A percentile compares a stretch with the other conserved stretches of the same genome.
These are phyloP conservation scores for Euborellia annulipes DNA, from an alignment of 1,140 invertebrate species.

Conservation along the genomic window DNA sequence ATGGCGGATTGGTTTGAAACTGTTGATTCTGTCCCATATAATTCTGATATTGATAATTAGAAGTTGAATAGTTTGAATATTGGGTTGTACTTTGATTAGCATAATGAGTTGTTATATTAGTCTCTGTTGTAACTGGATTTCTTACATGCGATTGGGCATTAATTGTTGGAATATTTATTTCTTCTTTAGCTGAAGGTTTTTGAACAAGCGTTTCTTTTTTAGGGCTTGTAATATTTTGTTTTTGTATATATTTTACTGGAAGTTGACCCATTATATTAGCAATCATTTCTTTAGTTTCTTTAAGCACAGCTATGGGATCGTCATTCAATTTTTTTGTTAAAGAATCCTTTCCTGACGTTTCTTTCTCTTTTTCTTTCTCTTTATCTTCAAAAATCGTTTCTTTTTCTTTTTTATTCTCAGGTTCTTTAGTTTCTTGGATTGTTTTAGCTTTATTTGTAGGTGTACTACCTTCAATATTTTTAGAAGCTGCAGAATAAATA, in stretches of 20 bases:
- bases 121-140: no score
- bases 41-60: no score
- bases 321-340: conserved; percentile 20
- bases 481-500: conserved; percentile 42
- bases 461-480: conserved; percentile 32
- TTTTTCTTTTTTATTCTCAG: background rate
- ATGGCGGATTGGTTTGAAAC: no score
- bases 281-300: conserved; percentile 40
- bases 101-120: no score
- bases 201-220: no score
- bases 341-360: conserved; percentile 19
- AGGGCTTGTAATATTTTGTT: background rate
- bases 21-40: no score
- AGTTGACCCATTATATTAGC: conserved; percentile 44
- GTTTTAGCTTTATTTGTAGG: conserved; percentile 15
- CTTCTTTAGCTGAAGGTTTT: no score
- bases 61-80: no score
- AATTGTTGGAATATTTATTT: no score
- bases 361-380: conserved; percentile 20
- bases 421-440: conserved; percentile 15
- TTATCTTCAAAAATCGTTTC: conserved; percentile 6
- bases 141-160: no score
- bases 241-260: conserved; percentile 26
- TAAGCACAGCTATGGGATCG: conserved; percentile 33
- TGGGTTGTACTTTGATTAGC: no score